Evolutionary conservation across 2,113 vertebrate species (phyloP).

Genomic region (Pongo abelii): DNA sequence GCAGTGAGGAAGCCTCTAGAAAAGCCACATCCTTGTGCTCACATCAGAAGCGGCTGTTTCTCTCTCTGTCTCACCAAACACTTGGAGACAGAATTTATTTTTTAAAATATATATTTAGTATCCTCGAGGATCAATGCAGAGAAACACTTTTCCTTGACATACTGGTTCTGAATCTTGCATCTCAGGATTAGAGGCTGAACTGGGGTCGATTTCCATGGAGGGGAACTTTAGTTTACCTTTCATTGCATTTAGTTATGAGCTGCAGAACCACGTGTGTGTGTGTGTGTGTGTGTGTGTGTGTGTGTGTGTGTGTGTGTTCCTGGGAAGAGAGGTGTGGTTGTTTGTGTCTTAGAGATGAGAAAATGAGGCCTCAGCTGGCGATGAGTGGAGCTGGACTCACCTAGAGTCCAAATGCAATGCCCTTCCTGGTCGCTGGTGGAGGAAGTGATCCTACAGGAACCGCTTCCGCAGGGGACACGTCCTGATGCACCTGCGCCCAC

Average conservation of each 20-base stretch:
- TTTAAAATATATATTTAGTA: fast-evolving
- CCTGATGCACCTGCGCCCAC: too few species aligned
- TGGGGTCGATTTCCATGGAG: fast-evolving
- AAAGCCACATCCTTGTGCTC: background rate
- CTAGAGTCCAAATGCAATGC: fast-evolving
- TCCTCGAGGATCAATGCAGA: background rate
- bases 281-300: fast-evolving
- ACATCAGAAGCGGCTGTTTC: background rate
- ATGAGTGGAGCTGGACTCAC: fast-evolving
- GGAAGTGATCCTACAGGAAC: fast-evolving
- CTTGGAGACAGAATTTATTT: background rate
- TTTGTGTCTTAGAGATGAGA: background rate
- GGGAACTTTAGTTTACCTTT: too few species aligned
- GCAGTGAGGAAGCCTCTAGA: background rate
- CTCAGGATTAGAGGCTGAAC: background rate
- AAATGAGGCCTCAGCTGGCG: fast-evolving
- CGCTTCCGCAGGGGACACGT: fast-evolving
- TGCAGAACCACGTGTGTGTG: fast-evolving
- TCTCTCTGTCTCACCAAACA: background rate
- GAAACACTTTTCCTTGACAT: fast-evolving
- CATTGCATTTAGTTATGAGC: fast-evolving
- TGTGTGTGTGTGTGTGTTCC: fast-evolving
- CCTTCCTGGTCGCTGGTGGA: fast-evolving
- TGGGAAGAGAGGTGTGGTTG: fast-evolving
- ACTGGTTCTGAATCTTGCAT: fast-evolving